Evolutionary conservation across 2,888 invertebrate species (phyloP), one percentile per base, ranked within the genome.

Genomic region (Schizotus pectinicornis): DNA sequence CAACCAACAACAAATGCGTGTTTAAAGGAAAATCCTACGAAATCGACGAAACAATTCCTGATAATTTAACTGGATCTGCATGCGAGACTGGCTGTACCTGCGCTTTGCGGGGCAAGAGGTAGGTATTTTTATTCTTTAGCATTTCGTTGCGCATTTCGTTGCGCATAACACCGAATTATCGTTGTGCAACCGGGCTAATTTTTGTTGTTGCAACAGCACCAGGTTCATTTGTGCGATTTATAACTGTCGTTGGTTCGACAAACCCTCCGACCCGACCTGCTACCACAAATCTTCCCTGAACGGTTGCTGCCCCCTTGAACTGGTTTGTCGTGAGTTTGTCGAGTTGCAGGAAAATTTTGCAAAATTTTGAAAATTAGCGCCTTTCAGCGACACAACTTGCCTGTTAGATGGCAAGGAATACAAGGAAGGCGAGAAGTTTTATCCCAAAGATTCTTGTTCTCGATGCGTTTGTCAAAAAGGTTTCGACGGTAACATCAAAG

Each of bases 361-460:
- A n/a, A n/a, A n/a, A n/a, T n/a, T 22, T 22, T 22, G 22, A 22
- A 22, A 5, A 22, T 22, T 12, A 50, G 50, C 50, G n/a, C 50
- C 50, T 14, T 50, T 41, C 9, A 50, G 33, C 41, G 41, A 50
- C 7, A 41, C 43, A 2, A 81, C 78, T 0, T 84, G 84, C 56
- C 79, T 80, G 38, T 77, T 81, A 0, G 83, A 83, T 34, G 81
- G 82, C 0, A 73, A 77, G 59, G 77, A 77, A 0, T 84, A 82
- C 72, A 77, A 75, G 52, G 82, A 82, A 52, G 84, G 84, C 0
- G 79, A 83, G 63, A 71, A 73, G 1, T 82, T 84, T 67, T 78
- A 81, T 56, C 83, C 83, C 0, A 70, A 75, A 56, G 77, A 81
- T 55, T 80, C 81, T 0, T 76, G 79, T 37, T 81, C 82, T 72